Percentiles rank a stretch among this genome's conserved stretches.
Conservation (phyloP, 2,113 vertebrate genomes). For the Pardalotus punctatus region DNA sequence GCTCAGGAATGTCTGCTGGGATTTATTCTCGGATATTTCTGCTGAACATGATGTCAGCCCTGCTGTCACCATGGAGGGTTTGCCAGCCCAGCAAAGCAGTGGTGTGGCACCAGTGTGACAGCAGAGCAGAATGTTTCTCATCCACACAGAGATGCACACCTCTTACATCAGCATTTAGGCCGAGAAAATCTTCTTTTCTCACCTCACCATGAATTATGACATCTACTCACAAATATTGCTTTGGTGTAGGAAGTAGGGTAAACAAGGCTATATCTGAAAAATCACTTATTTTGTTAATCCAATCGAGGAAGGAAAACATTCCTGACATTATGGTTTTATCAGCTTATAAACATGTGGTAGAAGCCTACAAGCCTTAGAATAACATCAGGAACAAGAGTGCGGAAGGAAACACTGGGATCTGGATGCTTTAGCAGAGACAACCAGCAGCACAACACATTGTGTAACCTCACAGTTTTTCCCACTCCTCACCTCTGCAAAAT, state of each 20-base stretch:
- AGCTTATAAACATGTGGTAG: slow-evolving; percentile 50
- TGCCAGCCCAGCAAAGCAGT: not conserved
- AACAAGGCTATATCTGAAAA: not conserved
- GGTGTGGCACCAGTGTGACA: not conserved
- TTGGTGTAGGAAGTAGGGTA: not conserved
- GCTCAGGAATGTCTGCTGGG: not conserved
- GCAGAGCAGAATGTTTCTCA: not conserved
- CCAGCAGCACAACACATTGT: not conserved
- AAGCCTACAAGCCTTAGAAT: slow-evolving; percentile 23
- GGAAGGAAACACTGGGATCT: slow-evolving; percentile 33
- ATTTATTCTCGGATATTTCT: not conserved
- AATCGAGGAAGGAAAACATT: slow-evolving; percentile 48
- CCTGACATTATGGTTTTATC: slow-evolving; percentile 55
- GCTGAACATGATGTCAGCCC: not conserved
- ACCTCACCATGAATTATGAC: rapidly evolving
- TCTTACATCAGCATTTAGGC: not conserved
- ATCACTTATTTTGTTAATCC: slow-evolving; percentile 33
- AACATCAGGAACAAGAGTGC: slow-evolving; percentile 43
- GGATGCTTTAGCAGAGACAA: slow-evolving; percentile 36
- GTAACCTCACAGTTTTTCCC: not conserved
- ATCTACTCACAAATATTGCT: not conserved
- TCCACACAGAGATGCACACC: not conserved
- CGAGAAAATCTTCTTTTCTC: not conserved
- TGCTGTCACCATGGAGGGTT: not conserved
- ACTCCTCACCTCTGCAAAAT: not conserved